Percentiles rank a stretch among this genome's conserved stretches.
These are phyloP conservation scores for Drosophila nannoptera DNA, from an alignment of 1,140 invertebrate genomes.

Conservation along the genomic window DNA sequence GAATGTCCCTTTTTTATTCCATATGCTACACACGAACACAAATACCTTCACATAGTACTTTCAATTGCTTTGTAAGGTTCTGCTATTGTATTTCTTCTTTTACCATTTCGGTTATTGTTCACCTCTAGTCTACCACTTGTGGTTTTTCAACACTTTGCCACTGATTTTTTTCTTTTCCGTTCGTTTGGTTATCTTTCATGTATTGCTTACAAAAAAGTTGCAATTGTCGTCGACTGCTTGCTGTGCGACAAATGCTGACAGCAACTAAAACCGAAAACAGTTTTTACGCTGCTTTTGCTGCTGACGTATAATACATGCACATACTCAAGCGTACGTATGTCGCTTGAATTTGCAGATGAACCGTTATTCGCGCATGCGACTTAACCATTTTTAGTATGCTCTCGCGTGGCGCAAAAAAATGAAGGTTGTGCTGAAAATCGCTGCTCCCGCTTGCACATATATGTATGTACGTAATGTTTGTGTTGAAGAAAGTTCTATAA, in stretches of 20 bases:
- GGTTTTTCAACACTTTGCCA: conserved; percentile 20
- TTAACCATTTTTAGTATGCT: not conserved
- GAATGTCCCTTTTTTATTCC: conserved; percentile 37
- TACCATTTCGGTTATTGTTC: conserved; percentile 28
- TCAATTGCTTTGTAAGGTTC: not conserved
- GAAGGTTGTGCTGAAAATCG: not conserved
- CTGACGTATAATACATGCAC: conserved; percentile 29
- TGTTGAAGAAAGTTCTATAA: not conserved
- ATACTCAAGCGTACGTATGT: conserved; percentile 2
- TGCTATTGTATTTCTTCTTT: conserved; percentile 7
- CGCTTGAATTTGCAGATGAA: conserved; percentile 26
- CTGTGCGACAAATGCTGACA: conserved; percentile 40
- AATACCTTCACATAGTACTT: not conserved
- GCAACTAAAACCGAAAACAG: conserved; percentile 48
- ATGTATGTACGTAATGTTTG: not conserved
- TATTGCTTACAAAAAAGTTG: conserved; percentile 25
- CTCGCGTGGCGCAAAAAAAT: not conserved
- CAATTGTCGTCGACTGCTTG: conserved; percentile 13
- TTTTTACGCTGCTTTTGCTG: conserved; percentile 26
- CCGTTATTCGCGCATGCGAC: conserved; percentile 46
- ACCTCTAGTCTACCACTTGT: conserved; percentile 34
- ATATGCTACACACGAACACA: conserved; percentile 45
- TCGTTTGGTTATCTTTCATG: not conserved
- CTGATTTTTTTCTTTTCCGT: conserved; percentile 5
- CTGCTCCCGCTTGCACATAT: not conserved